These are phyloP conservation scores for Microchrysa polita DNA, from an alignment of 2,888 invertebrate genomes.

Conservation along the genomic window DNA sequence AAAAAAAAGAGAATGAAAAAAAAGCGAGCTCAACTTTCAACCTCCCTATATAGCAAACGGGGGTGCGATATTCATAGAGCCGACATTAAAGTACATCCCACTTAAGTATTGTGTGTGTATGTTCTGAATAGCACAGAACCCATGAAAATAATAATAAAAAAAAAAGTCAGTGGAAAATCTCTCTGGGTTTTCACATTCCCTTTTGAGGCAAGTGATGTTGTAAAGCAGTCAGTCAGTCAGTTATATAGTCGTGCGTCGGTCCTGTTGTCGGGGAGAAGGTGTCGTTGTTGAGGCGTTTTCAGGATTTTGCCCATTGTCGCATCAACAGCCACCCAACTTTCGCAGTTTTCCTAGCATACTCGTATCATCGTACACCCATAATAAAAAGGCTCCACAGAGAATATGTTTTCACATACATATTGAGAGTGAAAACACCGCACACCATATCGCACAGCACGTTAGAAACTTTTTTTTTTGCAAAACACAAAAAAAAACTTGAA, in stretches of 20 bases:
- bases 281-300: background rate
- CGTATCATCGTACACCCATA: constrained; percentile 27
- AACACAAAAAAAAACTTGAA: constrained; percentile 32
- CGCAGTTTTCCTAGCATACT: too few relatives aligned
- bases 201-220: background rate
- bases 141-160: constrained; percentile 15
- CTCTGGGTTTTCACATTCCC: constrained; percentile 6
- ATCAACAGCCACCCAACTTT: too few relatives aligned
- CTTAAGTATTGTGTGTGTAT: constrained; percentile 2
- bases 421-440: constrained; percentile 38
- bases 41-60: background rate
- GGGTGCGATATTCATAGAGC: constrained; percentile 23
- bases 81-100: constrained; percentile 37
- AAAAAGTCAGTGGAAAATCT: constrained; percentile 31
- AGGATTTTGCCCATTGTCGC: background rate
- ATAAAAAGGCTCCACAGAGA: constrained; percentile 17
- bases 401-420: constrained; percentile 35
- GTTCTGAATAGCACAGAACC: constrained; percentile 28
- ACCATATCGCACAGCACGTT: constrained; percentile 28
- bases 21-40: constrained; percentile 17
- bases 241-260: too few relatives aligned
- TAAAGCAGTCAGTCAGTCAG: constrained; percentile 5
- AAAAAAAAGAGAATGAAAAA: too few relatives aligned
- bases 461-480: too few relatives aligned
- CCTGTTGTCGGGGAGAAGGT: constrained; percentile 8